phyloP scores from a whole-genome alignment of 2,888 invertebrate species.

The Dynastes maya region DNA sequence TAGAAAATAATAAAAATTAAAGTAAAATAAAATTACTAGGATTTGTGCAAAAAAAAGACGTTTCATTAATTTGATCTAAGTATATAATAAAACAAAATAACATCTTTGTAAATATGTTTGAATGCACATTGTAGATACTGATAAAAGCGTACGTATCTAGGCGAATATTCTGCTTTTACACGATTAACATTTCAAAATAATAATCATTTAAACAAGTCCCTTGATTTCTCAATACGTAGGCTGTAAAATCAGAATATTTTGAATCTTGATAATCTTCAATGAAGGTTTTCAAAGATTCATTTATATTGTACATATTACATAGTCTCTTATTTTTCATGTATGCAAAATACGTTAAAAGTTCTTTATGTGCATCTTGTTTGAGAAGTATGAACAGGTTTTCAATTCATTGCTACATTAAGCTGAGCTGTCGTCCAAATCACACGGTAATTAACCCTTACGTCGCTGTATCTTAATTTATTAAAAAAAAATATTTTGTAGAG shows the following conservation, averaged over 20 bases:
- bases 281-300: background rate
- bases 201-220: background rate
- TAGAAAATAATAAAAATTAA: too few species aligned
- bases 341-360: conserved; percentile 4
- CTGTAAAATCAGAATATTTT: background rate
- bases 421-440: conserved; percentile 46
- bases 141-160: background rate
- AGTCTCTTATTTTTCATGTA: conserved; percentile 10
- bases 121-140: background rate
- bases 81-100: too few species aligned
- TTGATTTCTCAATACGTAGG: background rate
- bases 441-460: conserved; percentile 24
- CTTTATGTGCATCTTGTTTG: conserved; percentile 38
- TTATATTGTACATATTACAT: background rate
- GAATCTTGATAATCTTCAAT: background rate
- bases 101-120: background rate
- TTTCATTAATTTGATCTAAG: too few species aligned
- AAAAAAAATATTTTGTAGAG: too few species aligned
- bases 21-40: too few species aligned
- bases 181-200: background rate
- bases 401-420: conserved; percentile 35
- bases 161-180: background rate
- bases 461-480: background rate
- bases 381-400: conserved; percentile 20
- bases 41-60: too few species aligned